These are phyloP conservation scores for Hipparchia sbordonii DNA, from an alignment of 2,888 invertebrate genomes.

Conservation along the genomic window DNA sequence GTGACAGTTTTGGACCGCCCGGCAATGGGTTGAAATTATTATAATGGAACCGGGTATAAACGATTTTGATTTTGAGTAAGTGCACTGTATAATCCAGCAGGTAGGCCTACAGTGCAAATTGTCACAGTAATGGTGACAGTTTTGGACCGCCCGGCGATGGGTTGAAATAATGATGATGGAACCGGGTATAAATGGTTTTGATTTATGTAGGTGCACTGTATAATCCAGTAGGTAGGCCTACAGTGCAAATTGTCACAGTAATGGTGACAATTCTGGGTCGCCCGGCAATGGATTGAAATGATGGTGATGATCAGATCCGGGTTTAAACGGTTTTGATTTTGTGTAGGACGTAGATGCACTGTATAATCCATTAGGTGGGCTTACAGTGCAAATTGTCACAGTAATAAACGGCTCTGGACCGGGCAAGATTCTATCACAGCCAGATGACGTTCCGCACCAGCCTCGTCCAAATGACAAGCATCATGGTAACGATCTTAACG, in stretches of 20 bases:
- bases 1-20: slow-evolving; percentile 18
- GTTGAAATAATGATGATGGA: too few species aligned
- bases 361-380: too few species aligned
- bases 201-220: too few species aligned
- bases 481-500: slow-evolving; percentile 79
- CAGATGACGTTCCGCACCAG: slow-evolving; percentile 50
- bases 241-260: background rate
- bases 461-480: slow-evolving; percentile 67
- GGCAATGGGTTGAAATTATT: too few species aligned
- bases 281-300: too few species aligned
- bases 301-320: too few species aligned
- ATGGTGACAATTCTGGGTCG: slow-evolving; percentile 18
- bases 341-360: too few species aligned
- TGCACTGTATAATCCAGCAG: too few species aligned
- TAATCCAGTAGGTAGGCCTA: background rate
- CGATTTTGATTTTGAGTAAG: too few species aligned
- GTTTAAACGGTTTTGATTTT: too few species aligned
- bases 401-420: slow-evolving; percentile 19
- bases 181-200: too few species aligned
- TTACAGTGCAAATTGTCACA: background rate
- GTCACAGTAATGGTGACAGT: background rate
- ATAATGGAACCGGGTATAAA: too few species aligned
- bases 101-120: background rate
- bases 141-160: slow-evolving; percentile 17
- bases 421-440: slow-evolving; percentile 35